Evolutionary conservation across 2,113 vertebrate genomes (phyloP).

Genomic region (Callaeas wilsoni): DNA sequence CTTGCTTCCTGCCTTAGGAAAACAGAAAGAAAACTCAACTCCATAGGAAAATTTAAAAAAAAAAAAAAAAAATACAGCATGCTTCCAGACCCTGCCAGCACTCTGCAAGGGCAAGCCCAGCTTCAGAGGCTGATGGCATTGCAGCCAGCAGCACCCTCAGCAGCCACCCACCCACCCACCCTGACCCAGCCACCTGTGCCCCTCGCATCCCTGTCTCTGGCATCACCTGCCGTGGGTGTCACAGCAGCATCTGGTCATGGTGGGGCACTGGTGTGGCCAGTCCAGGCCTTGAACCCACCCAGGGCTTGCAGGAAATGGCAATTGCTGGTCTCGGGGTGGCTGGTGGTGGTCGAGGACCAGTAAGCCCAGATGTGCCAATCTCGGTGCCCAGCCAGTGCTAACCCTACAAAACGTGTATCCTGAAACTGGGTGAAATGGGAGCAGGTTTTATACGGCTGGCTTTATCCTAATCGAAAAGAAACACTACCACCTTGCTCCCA

Average conservation of each 20-base stretch:
- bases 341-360: accelerated
- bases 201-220: accelerated
- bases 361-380: not conserved
- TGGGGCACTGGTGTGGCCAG: accelerated
- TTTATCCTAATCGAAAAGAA: not conserved
- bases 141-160: not conserved
- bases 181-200: accelerated
- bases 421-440: not conserved
- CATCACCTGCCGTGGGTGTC: accelerated
- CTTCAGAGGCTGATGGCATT: not conserved
- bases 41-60: not conserved
- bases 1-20: not conserved
- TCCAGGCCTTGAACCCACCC: not conserved
- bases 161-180: accelerated
- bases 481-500: not conserved
- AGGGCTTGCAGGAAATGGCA: not conserved
- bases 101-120: not conserved
- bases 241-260: not conserved
- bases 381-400: accelerated
- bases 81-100: not conserved
- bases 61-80: not conserved
- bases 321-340: not conserved
- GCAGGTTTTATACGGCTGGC: accelerated
- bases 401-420: not conserved
- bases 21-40: not conserved